Base-by-base conservation (phyloP, 2,888 invertebrate species). In the Polia nebulosa region DNA sequence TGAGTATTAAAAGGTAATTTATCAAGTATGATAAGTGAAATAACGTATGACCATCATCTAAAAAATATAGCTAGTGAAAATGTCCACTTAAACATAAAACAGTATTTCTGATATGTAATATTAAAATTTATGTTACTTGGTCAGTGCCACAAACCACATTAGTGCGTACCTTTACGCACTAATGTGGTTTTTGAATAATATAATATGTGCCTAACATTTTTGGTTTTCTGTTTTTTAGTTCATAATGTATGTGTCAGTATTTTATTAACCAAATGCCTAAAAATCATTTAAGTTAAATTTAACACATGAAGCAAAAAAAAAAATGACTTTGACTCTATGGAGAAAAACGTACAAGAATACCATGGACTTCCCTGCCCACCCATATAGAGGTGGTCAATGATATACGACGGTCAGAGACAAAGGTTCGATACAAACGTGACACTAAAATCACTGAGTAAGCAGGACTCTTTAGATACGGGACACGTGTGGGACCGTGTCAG, bases 381-480 rank as follows among this genome's bases (percentile, higher is more conserved):
- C 65, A 74, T 61, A 60, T 45, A 71, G 41, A 49, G 57, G 15
- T 66, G n/a, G 29, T 44, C 41, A 51, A 64, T 72, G 72, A 79
- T 78, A 69, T 73, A 79, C 52, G 57, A 53, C 60, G 44, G 47
- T 17, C 62, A 75, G 61, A 52, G 55, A 53, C 34, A 61, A 49
- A 61, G 77, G 59, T 64, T 45, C 25, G 36, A 70, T 57, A 57
- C 67, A 64, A 44, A 67, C 63, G 27, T 20, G 53, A 70, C 66
- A 78, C 64, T 78, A 66, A 72, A 74, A 71, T 4, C 34, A 68
- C 22, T 8, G 57, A 65, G 63, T 64, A 55, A 63, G 75, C 60
- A 59, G 53, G 53, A 20, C 17, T 47, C n/a, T 41, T 59, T 59
- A 49, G 41, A 39, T 55, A 20, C n/a, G 55, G 27, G 51, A 34